Evolutionary conservation across 1,140 invertebrate genomes (phyloP).

Genomic region (Drosophila nigromelanica): DNA sequence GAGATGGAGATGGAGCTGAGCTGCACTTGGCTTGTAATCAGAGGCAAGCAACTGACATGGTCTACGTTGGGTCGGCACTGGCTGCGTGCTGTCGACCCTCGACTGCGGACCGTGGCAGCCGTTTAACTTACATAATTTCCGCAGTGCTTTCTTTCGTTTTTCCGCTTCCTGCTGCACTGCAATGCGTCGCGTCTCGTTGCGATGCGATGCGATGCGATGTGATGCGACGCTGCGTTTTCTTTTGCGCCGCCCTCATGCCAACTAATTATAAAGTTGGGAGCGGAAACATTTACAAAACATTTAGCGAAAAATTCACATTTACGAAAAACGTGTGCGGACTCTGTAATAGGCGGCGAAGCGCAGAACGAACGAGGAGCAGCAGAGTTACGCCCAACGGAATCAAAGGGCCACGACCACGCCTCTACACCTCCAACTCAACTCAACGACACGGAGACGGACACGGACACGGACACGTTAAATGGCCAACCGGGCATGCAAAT

Average conservation of each 20-base stretch:
- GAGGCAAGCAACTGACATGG: slow-evolving; percentile 11
- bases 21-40: slow-evolving; percentile 13
- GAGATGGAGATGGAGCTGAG: background rate
- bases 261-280: slow-evolving; percentile 81
- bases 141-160: slow-evolving; percentile 42
- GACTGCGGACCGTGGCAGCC: slow-evolving; percentile 4
- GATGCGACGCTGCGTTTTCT: slow-evolving; percentile 30
- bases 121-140: slow-evolving; percentile 67
- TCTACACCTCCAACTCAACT: slow-evolving; percentile 1
- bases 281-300: slow-evolving; percentile 84
- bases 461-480: slow-evolving; percentile 54
- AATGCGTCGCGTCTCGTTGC: slow-evolving; percentile 1
- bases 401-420: slow-evolving; percentile 25
- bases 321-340: slow-evolving; percentile 78
- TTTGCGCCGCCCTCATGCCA: slow-evolving; percentile 43
- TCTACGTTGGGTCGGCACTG: slow-evolving; percentile 4
- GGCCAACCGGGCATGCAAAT: slow-evolving; percentile 72
- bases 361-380: background rate
- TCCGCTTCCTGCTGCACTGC: slow-evolving; percentile 32
- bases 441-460: slow-evolving; percentile 20
- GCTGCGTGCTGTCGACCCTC: slow-evolving; percentile 7
- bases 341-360: slow-evolving; percentile 36
- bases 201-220: background rate
- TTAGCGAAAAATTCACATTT: slow-evolving; percentile 82
- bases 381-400: slow-evolving; percentile 19